phyloP scores from a whole-genome alignment of 2,797 vertebrate genomes.

The Lagothrix lagotricha region DNA sequence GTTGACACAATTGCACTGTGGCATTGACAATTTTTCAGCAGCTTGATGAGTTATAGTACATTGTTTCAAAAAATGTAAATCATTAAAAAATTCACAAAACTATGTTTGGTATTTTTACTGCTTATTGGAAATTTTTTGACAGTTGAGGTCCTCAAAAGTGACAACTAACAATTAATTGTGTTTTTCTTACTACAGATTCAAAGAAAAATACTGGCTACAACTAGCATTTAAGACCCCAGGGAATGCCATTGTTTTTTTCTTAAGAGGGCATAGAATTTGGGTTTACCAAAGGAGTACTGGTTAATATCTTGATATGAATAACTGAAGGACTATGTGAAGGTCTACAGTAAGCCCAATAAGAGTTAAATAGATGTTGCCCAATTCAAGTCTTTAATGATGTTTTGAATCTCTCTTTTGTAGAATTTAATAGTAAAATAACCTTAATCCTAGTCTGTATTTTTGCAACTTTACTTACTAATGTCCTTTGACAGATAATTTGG shows the following conservation, averaged over 20 bases:
- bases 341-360: background rate
- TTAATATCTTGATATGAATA: background rate
- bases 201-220: constrained; percentile 48
- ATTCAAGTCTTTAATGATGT: background rate
- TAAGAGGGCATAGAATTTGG: constrained; percentile 3
- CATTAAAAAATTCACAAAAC: constrained; percentile 35
- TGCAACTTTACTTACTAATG: background rate
- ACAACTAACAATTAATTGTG: constrained; percentile 61
- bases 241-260: background rate
- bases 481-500: background rate
- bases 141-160: constrained; percentile 53
- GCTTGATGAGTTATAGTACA: background rate
- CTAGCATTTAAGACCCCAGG: constrained; percentile 47
- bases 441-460: background rate
- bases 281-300: background rate
- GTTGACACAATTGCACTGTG: background rate
- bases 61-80: constrained; percentile 22
- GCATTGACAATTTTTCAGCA: background rate
- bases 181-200: constrained; percentile 33
- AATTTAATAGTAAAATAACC: background rate
- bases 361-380: background rate
- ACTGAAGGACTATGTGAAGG: background rate
- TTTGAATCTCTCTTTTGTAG: background rate
- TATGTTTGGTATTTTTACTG: background rate
- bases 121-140: constrained; percentile 37